Conservation (phyloP, 2,113 vertebrate species). For the Sebastes schlegelii region DNA sequence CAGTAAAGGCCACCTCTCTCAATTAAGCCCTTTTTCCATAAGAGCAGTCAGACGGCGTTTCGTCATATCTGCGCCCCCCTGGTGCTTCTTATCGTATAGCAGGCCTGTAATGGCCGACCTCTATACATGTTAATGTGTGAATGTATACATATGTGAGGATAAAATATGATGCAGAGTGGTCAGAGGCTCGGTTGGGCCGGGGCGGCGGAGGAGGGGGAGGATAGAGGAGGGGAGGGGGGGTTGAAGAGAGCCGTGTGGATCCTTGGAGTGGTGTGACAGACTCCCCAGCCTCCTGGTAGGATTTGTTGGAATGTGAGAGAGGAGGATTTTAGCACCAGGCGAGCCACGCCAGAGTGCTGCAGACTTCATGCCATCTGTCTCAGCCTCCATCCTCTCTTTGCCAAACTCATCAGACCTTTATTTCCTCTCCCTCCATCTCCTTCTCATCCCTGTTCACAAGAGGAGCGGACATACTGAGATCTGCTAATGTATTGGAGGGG, state of each 20-base stretch:
- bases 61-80: constrained; percentile 48
- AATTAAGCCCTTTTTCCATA: constrained; percentile 42
- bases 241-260: constrained; percentile 67
- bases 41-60: constrained; percentile 49
- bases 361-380: constrained; percentile 90
- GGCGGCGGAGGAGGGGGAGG: constrained; percentile 41
- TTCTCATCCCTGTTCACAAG: constrained; percentile 86
- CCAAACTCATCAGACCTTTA: constrained; percentile 87
- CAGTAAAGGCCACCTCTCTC: constrained; percentile 61
- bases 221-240: constrained; percentile 25
- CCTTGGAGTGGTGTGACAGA: constrained; percentile 82
- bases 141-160: constrained; percentile 48
- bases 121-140: constrained; percentile 54
- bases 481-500: constrained; percentile 76
- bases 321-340: constrained; percentile 88
- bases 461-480: constrained; percentile 82
- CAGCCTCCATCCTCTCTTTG: constrained; percentile 84
- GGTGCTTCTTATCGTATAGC: constrained; percentile 54
- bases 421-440: constrained; percentile 81
- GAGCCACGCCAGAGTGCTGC: constrained; percentile 85
- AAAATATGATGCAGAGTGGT: constrained; percentile 65
- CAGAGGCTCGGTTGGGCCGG: constrained; percentile 68
- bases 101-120: constrained; percentile 57
- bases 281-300: constrained; percentile 87
- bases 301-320: constrained; percentile 90